Conservation (phyloP, 2,113 vertebrate genomes). For the Neodon shergylaensis region DNA sequence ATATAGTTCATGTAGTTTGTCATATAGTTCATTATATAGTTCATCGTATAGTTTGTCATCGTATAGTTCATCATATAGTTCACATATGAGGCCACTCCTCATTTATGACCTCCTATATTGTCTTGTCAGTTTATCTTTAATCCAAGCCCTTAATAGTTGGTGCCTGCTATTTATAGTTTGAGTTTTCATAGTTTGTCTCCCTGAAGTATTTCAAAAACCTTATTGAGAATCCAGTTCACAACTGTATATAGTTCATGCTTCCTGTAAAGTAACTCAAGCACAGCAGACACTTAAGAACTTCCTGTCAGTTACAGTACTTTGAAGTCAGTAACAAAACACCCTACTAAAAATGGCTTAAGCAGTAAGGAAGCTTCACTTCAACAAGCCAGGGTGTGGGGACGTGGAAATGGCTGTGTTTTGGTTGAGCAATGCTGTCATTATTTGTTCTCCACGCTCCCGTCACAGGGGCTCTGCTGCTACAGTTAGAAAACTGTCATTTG, state of each 20-base stretch:
- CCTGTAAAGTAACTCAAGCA: conserved; percentile 12
- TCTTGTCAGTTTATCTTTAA: not conserved
- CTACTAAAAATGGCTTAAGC: not conserved
- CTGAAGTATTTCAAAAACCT: not conserved
- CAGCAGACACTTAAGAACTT: not conserved
- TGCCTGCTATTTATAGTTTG: not conserved
- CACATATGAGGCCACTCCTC: conserved; percentile 20
- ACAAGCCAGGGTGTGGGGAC: not conserved
- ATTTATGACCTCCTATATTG: not conserved
- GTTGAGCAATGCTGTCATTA: not conserved
- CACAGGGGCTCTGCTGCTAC: not conserved
- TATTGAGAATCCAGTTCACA: not conserved
- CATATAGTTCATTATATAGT: not conserved
- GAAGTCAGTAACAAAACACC: not conserved
- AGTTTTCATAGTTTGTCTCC: not conserved
- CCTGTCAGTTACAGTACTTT: not conserved
- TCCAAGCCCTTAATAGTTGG: not conserved
- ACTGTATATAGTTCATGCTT: conserved; percentile 23
- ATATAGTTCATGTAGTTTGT: too few species aligned
- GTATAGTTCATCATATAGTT: too few species aligned
- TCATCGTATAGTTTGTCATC: too few species aligned
- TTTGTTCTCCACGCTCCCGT: too few species aligned
- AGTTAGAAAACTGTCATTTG: not conserved
- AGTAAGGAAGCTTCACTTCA: not conserved
- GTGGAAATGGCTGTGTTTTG: not conserved